phyloP scores from a whole-genome alignment of 1,140 invertebrate genomes.

The Caenorhabditis elegans region WBcel235 BX284604.4:237001-237500 shows the following conservation, averaged over 20 bases:
- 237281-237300: conserved; percentile 11
- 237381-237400: background rate
- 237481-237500: no score
- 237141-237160: background rate
- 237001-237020: background rate
- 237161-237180: background rate
- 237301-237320: background rate
- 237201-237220: background rate
- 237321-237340: background rate
- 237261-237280: background rate
- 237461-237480: no score
- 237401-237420: background rate
- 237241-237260: background rate
- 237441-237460: background rate
- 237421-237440: background rate
- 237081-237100: background rate
- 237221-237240: background rate
- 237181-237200: background rate
- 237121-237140: background rate
- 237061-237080: background rate
- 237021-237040: background rate
- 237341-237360: background rate
- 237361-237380: background rate
- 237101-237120: background rate
- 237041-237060: background rate